phyloP scores from a whole-genome alignment of 2,113 vertebrate genomes.

The Pituophis catenifer region DNA sequence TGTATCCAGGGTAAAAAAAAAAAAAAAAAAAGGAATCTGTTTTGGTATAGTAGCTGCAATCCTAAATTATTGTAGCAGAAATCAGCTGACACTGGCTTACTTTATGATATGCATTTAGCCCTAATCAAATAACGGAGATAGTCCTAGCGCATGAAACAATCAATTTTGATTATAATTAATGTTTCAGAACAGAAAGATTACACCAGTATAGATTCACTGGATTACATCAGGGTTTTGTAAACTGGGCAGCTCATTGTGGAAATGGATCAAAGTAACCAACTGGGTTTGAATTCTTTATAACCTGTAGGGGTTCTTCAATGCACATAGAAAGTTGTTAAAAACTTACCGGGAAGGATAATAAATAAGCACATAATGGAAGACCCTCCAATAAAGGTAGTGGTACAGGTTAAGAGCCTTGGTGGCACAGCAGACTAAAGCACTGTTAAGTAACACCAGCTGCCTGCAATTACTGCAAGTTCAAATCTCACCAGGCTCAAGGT shows the following conservation, averaged over 20 bases:
- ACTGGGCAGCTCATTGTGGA: neutral
- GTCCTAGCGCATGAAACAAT: neutral
- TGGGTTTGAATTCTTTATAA: neutral
- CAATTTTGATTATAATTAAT: neutral
- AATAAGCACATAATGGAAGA: neutral
- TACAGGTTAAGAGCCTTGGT: too few relatives aligned
- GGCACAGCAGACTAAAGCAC: too few relatives aligned
- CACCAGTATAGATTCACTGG: neutral
- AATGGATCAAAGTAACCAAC: neutral
- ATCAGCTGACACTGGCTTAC: too few relatives aligned
- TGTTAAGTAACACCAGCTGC: too few relatives aligned
- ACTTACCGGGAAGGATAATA: neutral
- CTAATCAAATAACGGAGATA: neutral
- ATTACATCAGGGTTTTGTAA: neutral
- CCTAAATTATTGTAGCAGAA: neutral
- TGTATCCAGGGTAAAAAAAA: rapidly evolving
- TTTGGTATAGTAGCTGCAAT: neutral
- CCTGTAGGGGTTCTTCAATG: neutral
- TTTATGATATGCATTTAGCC: neutral
- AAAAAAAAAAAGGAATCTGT: neutral
- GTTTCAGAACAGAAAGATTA: neutral
- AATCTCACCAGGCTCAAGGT: too few relatives aligned
- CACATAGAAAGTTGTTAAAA: neutral
- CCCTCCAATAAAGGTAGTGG: neutral
- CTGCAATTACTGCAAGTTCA: too few relatives aligned